Percentiles rank a stretch among this genome's conserved stretches.
Conservation (phyloP, 2,113 vertebrate species). For the Chaetura pelagica region DNA sequence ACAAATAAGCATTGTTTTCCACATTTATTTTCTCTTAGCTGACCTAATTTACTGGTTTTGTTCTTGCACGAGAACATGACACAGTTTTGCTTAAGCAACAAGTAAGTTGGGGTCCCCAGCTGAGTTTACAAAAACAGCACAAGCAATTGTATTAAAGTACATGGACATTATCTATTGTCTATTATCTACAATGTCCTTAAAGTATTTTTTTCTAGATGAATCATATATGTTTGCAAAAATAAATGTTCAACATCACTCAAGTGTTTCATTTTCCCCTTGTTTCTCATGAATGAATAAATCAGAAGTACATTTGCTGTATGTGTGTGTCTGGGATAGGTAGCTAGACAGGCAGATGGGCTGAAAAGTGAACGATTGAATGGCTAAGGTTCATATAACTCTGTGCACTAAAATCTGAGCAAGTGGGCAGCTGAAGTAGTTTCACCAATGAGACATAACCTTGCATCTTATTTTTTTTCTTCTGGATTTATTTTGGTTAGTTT, state of each 20-base stretch:
- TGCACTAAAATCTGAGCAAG: background rate
- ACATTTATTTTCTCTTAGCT: background rate
- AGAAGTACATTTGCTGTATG: background rate
- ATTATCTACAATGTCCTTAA: background rate
- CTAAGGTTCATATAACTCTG: background rate
- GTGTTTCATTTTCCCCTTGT: background rate
- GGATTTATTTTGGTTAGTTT: background rate
- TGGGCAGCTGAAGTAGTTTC: background rate
- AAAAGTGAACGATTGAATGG: background rate
- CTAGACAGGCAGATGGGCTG: background rate
- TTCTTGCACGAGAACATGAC: background rate
- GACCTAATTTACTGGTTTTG: background rate
- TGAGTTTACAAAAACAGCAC: background rate
- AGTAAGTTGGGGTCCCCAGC: background rate
- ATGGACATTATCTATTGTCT: background rate
- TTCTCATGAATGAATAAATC: background rate
- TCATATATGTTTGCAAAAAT: background rate
- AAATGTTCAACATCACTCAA: background rate
- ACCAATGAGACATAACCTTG: background rate
- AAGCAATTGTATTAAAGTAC: background rate
- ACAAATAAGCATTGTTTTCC: background rate
- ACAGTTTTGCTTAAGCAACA: conserved; percentile 7
- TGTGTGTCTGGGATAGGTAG: background rate
- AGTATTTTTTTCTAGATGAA: background rate
- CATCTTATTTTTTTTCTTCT: background rate